These are phyloP conservation scores for Leucoraja ocellata DNA, from an alignment of 2,797 vertebrate species.

Conservation along the genomic window DNA sequence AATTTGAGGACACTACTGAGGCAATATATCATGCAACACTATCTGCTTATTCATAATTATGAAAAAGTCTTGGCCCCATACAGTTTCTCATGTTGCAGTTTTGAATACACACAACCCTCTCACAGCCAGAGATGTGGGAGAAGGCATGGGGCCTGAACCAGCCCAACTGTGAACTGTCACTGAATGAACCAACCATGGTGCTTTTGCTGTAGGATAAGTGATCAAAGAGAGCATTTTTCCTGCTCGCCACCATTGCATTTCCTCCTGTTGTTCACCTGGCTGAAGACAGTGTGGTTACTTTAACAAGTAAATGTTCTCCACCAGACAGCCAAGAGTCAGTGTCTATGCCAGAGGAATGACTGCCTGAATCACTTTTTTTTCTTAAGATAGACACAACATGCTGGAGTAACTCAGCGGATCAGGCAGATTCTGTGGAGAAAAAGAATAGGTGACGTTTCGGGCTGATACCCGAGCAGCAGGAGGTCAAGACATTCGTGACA, in stretches of 20 bases:
- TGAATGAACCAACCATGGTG: not conserved
- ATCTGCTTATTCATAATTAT: not conserved
- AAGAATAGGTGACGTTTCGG: no score
- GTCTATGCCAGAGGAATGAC: not conserved
- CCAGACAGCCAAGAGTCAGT: not conserved
- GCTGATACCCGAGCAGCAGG: not conserved
- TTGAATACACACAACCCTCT: not conserved
- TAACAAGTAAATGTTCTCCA: no score
- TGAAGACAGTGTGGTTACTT: not conserved
- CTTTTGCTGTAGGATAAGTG: not conserved
- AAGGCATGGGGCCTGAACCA: not conserved
- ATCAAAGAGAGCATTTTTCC: not conserved
- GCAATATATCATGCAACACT: not conserved
- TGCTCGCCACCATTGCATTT: not conserved
- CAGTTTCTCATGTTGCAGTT: not conserved
- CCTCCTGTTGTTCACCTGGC: not conserved
- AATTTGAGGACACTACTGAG: not conserved
- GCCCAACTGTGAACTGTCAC: not conserved
- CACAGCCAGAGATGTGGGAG: not conserved
- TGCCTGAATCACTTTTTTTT: not conserved
- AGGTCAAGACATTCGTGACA: not conserved
- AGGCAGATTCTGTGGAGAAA: no score
- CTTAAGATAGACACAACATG: no score
- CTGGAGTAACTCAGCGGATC: no score
- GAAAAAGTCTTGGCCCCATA: not conserved